Conservation (phyloP, 2,797 vertebrate species). For the Cyprinella venusta region DNA sequence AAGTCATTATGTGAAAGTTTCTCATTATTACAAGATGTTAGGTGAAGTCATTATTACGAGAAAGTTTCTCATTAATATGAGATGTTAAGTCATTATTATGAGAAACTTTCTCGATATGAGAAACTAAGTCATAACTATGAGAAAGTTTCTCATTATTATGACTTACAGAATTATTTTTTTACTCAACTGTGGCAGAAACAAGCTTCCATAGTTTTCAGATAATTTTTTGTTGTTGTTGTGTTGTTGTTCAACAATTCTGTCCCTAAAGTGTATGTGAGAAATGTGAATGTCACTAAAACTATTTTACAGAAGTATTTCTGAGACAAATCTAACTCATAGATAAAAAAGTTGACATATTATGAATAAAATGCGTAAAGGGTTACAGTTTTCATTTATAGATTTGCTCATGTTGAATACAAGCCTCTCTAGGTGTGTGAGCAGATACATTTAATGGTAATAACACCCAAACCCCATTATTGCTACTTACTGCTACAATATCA, state of each 20-base stretch:
- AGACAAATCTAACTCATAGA: background rate
- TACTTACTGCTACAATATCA: background rate
- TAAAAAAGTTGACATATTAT: background rate
- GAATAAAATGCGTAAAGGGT: background rate
- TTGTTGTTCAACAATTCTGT: background rate
- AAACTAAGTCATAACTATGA: no score
- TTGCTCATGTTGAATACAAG: background rate
- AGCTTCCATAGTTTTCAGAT: background rate
- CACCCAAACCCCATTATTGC: conserved; percentile 17
- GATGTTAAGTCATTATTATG: no score
- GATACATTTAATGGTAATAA: background rate
- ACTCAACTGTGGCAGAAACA: no score
- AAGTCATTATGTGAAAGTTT: no score
- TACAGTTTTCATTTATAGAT: background rate
- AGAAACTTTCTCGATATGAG: no score
- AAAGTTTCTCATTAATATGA: no score
- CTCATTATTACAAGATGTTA: no score
- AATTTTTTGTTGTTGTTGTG: no score
- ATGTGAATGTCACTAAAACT: background rate
- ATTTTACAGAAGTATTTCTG: background rate
- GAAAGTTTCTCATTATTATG: no score
- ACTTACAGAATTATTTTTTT: no score
- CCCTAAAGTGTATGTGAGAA: background rate
- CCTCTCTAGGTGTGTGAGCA: no score
- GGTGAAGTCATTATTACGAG: no score